A percentile compares a stretch with the other conserved stretches of the same genome.
Evolutionary conservation across 2,113 vertebrate genomes (phyloP).

Genomic region (Sula dactylatra): DNA sequence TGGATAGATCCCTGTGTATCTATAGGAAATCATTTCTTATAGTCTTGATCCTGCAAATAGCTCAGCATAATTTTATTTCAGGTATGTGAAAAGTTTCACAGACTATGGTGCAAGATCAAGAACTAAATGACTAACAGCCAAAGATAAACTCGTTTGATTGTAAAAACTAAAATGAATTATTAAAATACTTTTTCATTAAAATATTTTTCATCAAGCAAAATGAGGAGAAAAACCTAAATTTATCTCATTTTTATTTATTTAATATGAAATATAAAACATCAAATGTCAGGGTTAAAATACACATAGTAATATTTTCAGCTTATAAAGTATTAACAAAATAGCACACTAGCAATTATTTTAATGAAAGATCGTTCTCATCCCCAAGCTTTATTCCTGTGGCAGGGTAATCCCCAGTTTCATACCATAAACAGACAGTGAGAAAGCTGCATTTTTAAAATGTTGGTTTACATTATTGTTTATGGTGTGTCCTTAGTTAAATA

Average conservation of each 20-base stretch:
- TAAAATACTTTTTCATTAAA: background rate
- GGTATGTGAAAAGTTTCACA: background rate
- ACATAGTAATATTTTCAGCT: background rate
- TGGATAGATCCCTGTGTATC: background rate
- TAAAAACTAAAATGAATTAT: background rate
- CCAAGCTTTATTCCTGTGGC: background rate
- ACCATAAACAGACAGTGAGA: background rate
- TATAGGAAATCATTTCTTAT: background rate
- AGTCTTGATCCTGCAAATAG: background rate
- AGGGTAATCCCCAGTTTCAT: background rate
- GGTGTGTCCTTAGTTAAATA: background rate
- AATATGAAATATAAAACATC: background rate
- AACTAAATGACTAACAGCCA: background rate
- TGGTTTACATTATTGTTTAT: background rate
- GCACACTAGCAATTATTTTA: background rate
- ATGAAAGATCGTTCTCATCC: background rate
- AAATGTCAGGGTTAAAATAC: background rate
- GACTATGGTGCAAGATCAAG: background rate
- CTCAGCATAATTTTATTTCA: background rate
- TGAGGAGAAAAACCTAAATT: background rate
- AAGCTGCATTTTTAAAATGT: background rate
- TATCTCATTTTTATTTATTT: background rate
- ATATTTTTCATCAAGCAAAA: background rate
- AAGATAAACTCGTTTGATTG: background rate
- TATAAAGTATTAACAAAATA: background rate